Base-by-base conservation (phyloP, 64 coral and sea anemone species). In the Astreopora myriophthalma region DNA sequence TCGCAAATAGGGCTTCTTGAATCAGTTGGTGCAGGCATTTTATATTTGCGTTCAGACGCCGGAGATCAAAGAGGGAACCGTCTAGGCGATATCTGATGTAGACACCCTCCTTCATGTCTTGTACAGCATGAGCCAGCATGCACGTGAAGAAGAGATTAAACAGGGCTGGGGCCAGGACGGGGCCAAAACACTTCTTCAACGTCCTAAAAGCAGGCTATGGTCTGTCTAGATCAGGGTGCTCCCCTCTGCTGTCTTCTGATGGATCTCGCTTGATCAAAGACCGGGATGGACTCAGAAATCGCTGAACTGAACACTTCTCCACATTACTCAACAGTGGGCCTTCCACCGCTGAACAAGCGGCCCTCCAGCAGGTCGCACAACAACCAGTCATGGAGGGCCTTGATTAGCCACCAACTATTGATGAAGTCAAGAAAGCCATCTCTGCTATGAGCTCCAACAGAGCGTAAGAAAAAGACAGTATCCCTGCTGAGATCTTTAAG, bases 341-440 rank as follows among this genome's bases (percentile, higher is more conserved):
- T 34, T 28, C 14, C 30, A 14, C 28, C 2, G 68, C 34, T 19
- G 63, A 67, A 27, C n/a, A 25, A 67, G 63, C 22, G 22, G 63
- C 63, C 0, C 63, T 67, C n/a, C 22, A 67, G 22, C 63, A 67
- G 24, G 63, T 62, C 22, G 4, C 57, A 19, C 57, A 62, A 62
- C 63, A 67, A 27, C 63, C 63, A 67, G 24, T 67, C n/a, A 25
- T 27, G n/a, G 63, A 67, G n/a, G 6, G 9, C 2, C 51, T 16
- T 17, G 17, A 10, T 14, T 2, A 57, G 0, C 90, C 80, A 1
- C 81, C 57, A 23, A 75, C 30, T 34, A 85, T 92, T 23, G 79
- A 92, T n/a, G 69, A 92, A 73, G 24, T 85, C 27, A 85, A 84
- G 90, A 92, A 92, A 36, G 90, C 90, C 32, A 92, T 92, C 71